A percentile compares a stretch with the other conserved stretches of the same genome.
Conservation (phyloP, 1,140 invertebrate species). For the Hycleus phaleratus region DNA sequence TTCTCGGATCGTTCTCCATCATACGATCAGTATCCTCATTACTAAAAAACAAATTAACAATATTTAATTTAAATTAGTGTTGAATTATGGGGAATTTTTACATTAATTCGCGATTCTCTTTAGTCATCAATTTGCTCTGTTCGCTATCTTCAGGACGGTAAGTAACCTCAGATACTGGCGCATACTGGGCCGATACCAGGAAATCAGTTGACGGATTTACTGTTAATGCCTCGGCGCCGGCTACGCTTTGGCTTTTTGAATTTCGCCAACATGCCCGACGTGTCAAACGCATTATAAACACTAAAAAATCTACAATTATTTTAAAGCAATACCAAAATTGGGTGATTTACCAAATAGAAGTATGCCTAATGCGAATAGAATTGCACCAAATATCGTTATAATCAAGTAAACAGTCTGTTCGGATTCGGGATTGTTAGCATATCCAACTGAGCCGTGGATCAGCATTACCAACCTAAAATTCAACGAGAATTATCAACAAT, state of each 20-base stretch:
- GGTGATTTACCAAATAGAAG: slow-evolving; percentile 28
- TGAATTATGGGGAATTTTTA: slow-evolving; percentile 7
- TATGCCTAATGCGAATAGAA: slow-evolving; percentile 30
- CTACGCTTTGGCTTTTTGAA: slow-evolving; percentile 14
- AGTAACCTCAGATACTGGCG: slow-evolving; percentile 56
- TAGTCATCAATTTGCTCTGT: slow-evolving; percentile 57
- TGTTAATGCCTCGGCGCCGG: slow-evolving; percentile 34
- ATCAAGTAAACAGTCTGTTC: slow-evolving; percentile 30
- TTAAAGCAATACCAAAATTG: not conserved
- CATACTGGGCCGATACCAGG: slow-evolving; percentile 59
- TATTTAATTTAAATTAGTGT: not conserved
- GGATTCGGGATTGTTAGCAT: slow-evolving; percentile 27
- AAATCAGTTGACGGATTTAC: slow-evolving; percentile 64
- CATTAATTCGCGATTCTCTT: slow-evolving; percentile 52
- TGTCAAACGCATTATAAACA: slow-evolving; percentile 32
- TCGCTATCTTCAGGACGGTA: slow-evolving; percentile 55
- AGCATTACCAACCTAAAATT: slow-evolving; percentile 31
- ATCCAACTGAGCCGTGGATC: slow-evolving; percentile 33
- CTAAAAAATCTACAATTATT: slow-evolving; percentile 13
- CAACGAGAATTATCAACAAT: not conserved
- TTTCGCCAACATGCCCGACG: slow-evolving; percentile 32
- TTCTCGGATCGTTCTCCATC: slow-evolving; percentile 56
- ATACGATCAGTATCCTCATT: slow-evolving; percentile 60
- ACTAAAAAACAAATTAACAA: slow-evolving; percentile 39
- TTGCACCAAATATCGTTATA: slow-evolving; percentile 31